Conservation (phyloP, 1,140 invertebrate genomes). For the Proctacanthus coquilletti region DNA sequence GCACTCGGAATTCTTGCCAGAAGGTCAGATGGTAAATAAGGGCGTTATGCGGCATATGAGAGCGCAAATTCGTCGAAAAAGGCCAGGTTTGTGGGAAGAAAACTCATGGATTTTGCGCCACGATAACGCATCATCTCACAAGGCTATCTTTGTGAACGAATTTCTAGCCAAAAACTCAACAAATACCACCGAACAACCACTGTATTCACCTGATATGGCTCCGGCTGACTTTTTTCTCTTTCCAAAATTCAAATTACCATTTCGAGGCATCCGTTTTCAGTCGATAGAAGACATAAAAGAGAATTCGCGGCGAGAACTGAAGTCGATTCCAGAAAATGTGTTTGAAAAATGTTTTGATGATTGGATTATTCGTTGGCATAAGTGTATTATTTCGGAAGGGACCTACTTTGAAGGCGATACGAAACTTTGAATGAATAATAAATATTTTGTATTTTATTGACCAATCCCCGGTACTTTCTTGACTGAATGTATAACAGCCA, state of each 20-base stretch:
- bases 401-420: background rate
- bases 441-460: slow-evolving; percentile 1
- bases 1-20: slow-evolving; percentile 18
- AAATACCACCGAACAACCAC: background rate
- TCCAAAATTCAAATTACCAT: slow-evolving; percentile 4
- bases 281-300: slow-evolving; percentile 6
- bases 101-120: slow-evolving; percentile 12
- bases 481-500: background rate
- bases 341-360: background rate
- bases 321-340: background rate
- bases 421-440: background rate
- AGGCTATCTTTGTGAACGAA: too few relatives aligned
- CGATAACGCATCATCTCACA: slow-evolving; percentile 8
- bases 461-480: background rate
- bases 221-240: background rate
- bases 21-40: slow-evolving; percentile 18
- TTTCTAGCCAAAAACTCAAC: slow-evolving; percentile 12
- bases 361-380: background rate
- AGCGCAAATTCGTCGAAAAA: slow-evolving; percentile 5
- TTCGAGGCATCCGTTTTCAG: slow-evolving; percentile 6
- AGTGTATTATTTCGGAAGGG: too few relatives aligned
- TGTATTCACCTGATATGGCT: background rate
- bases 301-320: too few relatives aligned
- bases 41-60: slow-evolving; percentile 10
- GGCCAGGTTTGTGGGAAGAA: slow-evolving; percentile 7